A percentile compares a stretch with the other conserved stretches of the same genome.
Evolutionary conservation across 2,113 vertebrate species (phyloP).

Genomic region (Cinclus mexicanus): DNA sequence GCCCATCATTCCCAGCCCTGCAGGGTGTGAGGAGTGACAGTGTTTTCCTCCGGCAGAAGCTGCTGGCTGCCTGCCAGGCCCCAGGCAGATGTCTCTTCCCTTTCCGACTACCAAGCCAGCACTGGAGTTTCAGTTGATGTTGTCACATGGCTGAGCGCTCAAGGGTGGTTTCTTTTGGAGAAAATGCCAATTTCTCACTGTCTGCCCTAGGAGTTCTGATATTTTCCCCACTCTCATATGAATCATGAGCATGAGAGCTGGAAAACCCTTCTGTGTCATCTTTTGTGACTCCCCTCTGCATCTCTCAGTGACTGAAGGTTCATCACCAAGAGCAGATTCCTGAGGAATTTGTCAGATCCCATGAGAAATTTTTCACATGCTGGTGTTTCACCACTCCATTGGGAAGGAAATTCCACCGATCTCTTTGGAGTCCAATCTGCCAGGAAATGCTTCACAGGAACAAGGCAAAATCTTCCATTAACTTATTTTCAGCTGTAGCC

Average conservation of each 20-base stretch:
- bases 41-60: neutral
- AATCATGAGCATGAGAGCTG: constrained; percentile 37
- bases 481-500: neutral
- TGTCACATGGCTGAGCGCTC: constrained; percentile 1
- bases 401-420: neutral
- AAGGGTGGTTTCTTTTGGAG: constrained; percentile 10
- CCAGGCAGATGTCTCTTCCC: neutral
- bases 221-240: constrained; percentile 21
- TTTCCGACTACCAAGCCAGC: neutral
- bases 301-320: neutral
- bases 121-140: neutral
- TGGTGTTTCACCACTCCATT: neutral
- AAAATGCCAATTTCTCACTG: constrained; percentile 34
- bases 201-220: constrained; percentile 8
- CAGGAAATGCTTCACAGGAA: neutral
- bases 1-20: neutral
- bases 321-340: neutral
- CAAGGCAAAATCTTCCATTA: neutral
- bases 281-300: neutral
- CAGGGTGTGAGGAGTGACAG: neutral
- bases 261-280: constrained; percentile 30
- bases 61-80: constrained; percentile 21
- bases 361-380: neutral
- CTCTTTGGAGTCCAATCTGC: neutral
- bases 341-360: neutral